Evolutionary conservation across 1,140 invertebrate species (phyloP).

Genomic region (Plodia interpunctella): DNA sequence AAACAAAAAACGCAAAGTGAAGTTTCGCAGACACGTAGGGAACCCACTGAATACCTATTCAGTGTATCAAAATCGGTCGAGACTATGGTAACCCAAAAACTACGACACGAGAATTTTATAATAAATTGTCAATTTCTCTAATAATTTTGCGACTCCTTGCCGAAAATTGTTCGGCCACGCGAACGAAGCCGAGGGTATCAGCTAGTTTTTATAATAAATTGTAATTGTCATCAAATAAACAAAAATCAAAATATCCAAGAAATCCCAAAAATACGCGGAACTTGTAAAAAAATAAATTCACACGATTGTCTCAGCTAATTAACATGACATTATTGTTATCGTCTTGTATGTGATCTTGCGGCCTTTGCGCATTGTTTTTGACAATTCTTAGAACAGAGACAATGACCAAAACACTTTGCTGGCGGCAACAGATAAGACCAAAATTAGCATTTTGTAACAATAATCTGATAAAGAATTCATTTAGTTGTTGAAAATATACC

Average conservation of each 20-base stretch:
- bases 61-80: too few species aligned
- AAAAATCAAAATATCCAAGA: not conserved
- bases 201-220: too few species aligned
- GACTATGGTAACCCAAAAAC: too few species aligned
- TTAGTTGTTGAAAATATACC: not conserved
- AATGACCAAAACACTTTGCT: not conserved
- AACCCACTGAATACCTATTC: too few species aligned
- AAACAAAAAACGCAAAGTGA: too few species aligned
- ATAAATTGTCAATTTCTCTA: too few species aligned
- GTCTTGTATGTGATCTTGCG: not conserved
- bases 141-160: too few species aligned
- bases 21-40: too few species aligned
- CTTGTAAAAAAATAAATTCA: not conserved
- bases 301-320: constrained; percentile 1
- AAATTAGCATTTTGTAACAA: constrained; percentile 2
- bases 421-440: not conserved
- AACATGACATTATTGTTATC: constrained; percentile 3
- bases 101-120: too few species aligned
- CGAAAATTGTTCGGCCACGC: too few species aligned
- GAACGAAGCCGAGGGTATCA: too few species aligned
- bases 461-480: not conserved
- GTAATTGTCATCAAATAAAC: too few species aligned
- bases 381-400: not conserved
- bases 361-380: constrained; percentile 2
- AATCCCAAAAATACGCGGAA: not conserved